Percentiles rank a stretch among this genome's conserved stretches.
Conservation (phyloP, 2,113 vertebrate species). For the Callipepla squamata region DNA sequence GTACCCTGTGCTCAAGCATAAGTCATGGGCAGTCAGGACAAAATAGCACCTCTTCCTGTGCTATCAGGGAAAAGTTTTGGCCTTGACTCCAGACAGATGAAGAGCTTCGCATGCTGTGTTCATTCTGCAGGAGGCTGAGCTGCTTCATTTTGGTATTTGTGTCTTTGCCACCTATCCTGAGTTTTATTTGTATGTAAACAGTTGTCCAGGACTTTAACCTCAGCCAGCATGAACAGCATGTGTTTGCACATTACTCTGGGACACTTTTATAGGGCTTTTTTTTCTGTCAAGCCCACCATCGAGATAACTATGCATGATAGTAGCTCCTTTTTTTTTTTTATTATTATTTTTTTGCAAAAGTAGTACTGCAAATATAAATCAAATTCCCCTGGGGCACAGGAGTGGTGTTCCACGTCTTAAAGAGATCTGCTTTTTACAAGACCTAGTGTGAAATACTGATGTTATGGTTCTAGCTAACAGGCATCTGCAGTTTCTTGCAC, state of each 20-base stretch:
- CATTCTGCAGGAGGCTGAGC: neutral
- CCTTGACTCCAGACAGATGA: conserved; percentile 20
- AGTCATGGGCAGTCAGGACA: neutral
- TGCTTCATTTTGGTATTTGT: neutral
- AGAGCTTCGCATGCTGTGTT: neutral
- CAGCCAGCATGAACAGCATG: neutral
- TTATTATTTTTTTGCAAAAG: neutral
- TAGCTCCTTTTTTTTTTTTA: neutral
- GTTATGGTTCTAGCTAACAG: neutral
- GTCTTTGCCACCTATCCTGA: neutral
- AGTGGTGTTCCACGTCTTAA: neutral
- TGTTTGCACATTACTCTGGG: neutral
- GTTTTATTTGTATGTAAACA: neutral
- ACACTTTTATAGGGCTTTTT: neutral
- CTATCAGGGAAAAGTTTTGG: neutral
- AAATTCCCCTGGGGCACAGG: neutral
- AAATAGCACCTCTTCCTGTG: neutral
- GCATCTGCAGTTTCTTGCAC: neutral
- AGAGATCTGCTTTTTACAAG: neutral
- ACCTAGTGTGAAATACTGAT: neutral
- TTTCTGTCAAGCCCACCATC: rapidly evolving
- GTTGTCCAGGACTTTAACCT: neutral
- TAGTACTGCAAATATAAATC: neutral
- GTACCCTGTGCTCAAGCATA: neutral
- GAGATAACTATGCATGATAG: neutral